Evolutionary conservation across 2,888 invertebrate genomes (phyloP).

Genomic region (Yponomeuta malinellus): DNA sequence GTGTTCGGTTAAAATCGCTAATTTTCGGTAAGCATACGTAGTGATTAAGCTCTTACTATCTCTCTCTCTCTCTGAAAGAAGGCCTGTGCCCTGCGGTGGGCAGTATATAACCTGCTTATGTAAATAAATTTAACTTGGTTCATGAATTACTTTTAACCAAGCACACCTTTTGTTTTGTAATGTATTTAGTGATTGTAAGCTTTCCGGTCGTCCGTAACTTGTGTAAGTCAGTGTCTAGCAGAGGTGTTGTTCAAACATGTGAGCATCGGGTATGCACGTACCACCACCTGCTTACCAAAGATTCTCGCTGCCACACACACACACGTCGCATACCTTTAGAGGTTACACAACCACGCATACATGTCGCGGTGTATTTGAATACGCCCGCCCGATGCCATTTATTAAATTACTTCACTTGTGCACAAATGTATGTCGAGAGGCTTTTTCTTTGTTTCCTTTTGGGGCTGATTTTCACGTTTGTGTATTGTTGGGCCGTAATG

Average conservation of each 20-base stretch:
- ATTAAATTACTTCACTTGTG: conserved; percentile 48
- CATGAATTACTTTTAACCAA: not conserved
- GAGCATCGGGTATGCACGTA: conserved; percentile 48
- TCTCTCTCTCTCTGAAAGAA: too few relatives aligned
- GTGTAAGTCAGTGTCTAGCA: not conserved
- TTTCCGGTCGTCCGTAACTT: not conserved
- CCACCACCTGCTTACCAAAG: conserved; percentile 28
- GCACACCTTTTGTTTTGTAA: not conserved
- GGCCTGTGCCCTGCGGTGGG: too few relatives aligned
- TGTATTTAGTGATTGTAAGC: not conserved
- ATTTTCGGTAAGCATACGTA: too few relatives aligned
- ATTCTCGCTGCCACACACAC: conserved; percentile 14
- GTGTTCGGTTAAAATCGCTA: too few relatives aligned
- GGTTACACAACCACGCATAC: not conserved
- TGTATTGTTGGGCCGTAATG: conserved; percentile 8
- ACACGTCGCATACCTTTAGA: not conserved
- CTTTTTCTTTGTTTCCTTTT: conserved; percentile 24
- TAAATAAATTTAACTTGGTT: too few relatives aligned
- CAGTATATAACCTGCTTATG: too few relatives aligned
- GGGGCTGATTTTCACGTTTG: conserved; percentile 8
- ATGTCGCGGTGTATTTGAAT: not conserved
- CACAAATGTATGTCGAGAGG: conserved; percentile 33
- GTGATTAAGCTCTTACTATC: too few relatives aligned
- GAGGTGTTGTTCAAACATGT: conserved; percentile 25
- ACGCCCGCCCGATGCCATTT: conserved; percentile 32